These are phyloP conservation scores for Spilosoma lubricipeda DNA, from an alignment of 2,888 invertebrate genomes.

Conservation along the genomic window DNA sequence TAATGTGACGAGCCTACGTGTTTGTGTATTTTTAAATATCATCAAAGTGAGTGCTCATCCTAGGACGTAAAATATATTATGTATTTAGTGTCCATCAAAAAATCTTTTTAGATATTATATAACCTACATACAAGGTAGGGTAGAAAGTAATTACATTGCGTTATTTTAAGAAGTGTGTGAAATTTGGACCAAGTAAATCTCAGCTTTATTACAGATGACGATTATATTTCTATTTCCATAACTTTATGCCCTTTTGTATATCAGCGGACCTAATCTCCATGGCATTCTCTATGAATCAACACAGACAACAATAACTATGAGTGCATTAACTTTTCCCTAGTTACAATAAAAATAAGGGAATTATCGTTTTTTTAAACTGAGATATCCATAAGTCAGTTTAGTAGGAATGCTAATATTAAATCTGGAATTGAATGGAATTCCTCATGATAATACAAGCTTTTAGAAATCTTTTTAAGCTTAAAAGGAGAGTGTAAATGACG, in stretches of 20 bases:
- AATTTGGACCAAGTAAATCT: too few relatives aligned
- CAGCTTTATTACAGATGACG: too few relatives aligned
- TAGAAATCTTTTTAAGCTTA: neutral
- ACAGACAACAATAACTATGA: too few relatives aligned
- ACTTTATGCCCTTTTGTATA: too few relatives aligned
- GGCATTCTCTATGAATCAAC: too few relatives aligned
- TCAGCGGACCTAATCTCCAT: too few relatives aligned
- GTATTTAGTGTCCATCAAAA: neutral
- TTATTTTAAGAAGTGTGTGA: neutral
- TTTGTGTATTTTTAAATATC: slow-evolving; percentile 1
- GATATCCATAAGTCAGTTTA: neutral
- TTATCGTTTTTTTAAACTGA: neutral
- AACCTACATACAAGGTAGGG: neutral
- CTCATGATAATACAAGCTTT: neutral
- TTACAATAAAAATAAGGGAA: too few relatives aligned
- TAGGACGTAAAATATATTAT: neutral
- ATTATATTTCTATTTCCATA: too few relatives aligned
- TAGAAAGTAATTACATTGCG: neutral
- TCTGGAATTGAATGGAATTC: too few relatives aligned
- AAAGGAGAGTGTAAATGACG: neutral
- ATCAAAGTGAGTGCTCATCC: neutral
- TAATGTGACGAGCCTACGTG: slow-evolving; percentile 5
- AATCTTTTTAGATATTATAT: neutral
- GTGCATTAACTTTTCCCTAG: too few relatives aligned
- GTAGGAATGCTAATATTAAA: neutral